Base-by-base conservation (phyloP, 1,140 invertebrate species). In the Chlorops oryzae region DNA sequence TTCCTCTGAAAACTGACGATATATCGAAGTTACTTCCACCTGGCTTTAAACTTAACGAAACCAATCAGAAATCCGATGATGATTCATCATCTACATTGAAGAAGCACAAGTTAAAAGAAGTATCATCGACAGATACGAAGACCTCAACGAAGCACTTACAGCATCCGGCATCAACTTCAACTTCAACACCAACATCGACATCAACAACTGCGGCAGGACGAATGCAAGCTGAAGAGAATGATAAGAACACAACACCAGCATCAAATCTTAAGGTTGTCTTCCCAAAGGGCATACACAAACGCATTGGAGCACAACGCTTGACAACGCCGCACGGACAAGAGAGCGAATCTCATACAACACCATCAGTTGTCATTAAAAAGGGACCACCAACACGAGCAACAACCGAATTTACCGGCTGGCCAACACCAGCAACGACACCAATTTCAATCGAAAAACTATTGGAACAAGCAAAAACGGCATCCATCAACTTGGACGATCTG, bases 391-490 rank as follows among this genome's bases (percentile, higher is more conserved):
- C 79, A 9, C 88, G 90, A 71, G 83, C 84, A 39, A 88, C 87
- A 13, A 92, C 89, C 2, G 86, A 89, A 67, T 92, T 92, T 59
- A 90, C 88, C 9, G 89, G 88, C 15, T 92, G 88, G 88, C 87
- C 89, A 10, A 87, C 88, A 5, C 81, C 84, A 4, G 85, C 87
- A 1, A 90, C 88, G 0, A 90, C 87, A 0, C 87, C 88, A 5
- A 84, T 90, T 41, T 88, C 87, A 0, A 86, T 89, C 35, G 87
- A 89, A 62, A 87, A 88, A 65, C 71, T 90, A 1, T 63, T 89
- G 34, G 85, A 86, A 61, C 85, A 86, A 25, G 78, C 81, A 52
- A 80, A 80, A 13, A 80, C 82, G 0, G 79, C 81, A 0, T 76
- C 80, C 15, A 73, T 72, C 1, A 61, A 69, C 51, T 63, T 72